Evolutionary conservation across 2,113 vertebrate genomes (phyloP).

Genomic region (Notechis scutatus): DNA sequence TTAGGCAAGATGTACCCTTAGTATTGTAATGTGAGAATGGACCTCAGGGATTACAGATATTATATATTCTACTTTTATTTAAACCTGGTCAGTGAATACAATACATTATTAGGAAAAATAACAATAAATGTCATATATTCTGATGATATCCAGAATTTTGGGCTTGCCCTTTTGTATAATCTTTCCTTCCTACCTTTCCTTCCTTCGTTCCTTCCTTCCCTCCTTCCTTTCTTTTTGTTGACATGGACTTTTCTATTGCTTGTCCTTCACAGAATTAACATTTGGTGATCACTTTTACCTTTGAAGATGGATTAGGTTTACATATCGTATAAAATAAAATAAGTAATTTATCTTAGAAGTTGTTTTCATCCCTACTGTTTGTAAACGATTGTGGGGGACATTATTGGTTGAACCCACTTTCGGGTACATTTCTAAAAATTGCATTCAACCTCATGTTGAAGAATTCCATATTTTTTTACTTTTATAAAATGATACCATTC

Average conservation of each 20-base stretch:
- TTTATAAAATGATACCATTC: background rate
- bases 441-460: background rate
- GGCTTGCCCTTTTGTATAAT: background rate
- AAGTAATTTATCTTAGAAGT: background rate
- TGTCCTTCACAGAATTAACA: background rate
- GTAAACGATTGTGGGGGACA: background rate
- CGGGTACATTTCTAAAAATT: background rate
- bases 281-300: background rate
- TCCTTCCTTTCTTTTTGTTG: background rate
- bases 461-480: background rate
- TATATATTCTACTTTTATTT: conserved; percentile 40
- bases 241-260: background rate
- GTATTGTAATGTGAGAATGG: conserved; percentile 30
- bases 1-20: background rate
- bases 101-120: conserved; percentile 18
- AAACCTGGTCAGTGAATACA: conserved; percentile 43
- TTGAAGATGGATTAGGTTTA: background rate
- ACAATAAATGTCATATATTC: conserved; percentile 18
- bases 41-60: conserved; percentile 29
- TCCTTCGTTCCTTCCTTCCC: too few relatives aligned
- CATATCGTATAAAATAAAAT: background rate
- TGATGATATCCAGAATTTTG: background rate
- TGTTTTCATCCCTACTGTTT: background rate
- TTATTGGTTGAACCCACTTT: background rate
- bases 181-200: too few relatives aligned